Percentiles rank a stretch among this genome's conserved stretches.
phyloP scores from a whole-genome alignment of 2,888 invertebrate species.

The Eurytoma californica region DNA sequence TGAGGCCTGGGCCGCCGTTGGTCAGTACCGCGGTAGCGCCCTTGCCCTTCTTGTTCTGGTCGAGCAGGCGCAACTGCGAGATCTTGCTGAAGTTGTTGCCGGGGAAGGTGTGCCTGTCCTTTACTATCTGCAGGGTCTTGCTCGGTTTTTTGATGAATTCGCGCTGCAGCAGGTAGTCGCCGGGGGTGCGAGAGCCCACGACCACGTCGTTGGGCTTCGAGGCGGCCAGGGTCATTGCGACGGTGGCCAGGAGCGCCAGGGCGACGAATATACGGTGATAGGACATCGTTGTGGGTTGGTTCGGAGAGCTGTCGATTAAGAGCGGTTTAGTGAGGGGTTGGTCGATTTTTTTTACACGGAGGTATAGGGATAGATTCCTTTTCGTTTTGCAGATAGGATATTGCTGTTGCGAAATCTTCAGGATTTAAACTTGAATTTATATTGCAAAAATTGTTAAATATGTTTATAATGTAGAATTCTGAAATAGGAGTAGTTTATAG shows the following conservation, averaged over 20 bases:
- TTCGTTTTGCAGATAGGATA: no score
- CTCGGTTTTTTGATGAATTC: constrained; percentile 28
- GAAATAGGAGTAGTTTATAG: no score
- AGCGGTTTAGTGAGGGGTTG: not conserved
- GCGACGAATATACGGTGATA: not conserved
- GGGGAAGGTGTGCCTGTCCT: constrained; percentile 24
- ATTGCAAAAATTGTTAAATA: no score
- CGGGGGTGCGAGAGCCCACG: constrained; percentile 4
- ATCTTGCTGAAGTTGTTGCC: constrained; percentile 35
- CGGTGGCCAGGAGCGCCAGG: not conserved
- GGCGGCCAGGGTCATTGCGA: not conserved
- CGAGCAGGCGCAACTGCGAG: constrained; percentile 28
- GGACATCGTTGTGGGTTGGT: not conserved
- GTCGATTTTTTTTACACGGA: not conserved
- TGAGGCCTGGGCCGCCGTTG: constrained; percentile 28
- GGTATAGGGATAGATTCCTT: no score
- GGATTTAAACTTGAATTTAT: no score
- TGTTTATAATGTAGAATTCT: no score
- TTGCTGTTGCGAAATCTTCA: no score
- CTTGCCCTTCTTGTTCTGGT: constrained; percentile 39
- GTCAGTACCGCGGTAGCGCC: constrained; percentile 14
- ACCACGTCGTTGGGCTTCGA: constrained; percentile 15
- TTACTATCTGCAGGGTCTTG: constrained; percentile 21
- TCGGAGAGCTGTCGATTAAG: not conserved
- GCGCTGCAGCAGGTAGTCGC: constrained; percentile 35